Percentiles rank a stretch among this genome's conserved stretches.
Conservation (phyloP, 2,797 vertebrate genomes). For the Rhynchonycteris naso region DNA sequence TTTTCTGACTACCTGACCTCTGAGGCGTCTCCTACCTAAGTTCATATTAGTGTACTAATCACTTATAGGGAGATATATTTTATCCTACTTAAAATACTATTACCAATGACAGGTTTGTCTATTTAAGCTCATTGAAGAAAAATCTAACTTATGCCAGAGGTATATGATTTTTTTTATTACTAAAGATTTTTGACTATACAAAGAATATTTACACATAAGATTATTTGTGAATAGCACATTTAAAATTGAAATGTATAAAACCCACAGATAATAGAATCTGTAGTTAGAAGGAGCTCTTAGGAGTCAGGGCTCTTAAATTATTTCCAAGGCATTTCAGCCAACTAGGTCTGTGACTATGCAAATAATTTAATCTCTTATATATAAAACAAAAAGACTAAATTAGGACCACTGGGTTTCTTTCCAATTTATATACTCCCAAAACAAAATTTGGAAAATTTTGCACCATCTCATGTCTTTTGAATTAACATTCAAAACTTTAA, state of each 20-base stretch:
- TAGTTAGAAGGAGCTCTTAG: not conserved
- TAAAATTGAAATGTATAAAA: not conserved
- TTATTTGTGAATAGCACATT: not conserved
- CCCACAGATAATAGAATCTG: not conserved
- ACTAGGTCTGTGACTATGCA: not conserved
- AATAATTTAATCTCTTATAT: not conserved
- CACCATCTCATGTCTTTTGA: not conserved
- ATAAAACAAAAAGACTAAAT: not conserved
- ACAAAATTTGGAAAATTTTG: not conserved
- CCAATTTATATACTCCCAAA: not conserved
- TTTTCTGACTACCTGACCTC: not conserved
- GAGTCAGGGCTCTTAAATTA: not conserved
- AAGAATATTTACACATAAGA: not conserved
- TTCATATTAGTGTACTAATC: not conserved
- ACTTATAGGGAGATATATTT: not conserved
- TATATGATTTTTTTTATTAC: not conserved
- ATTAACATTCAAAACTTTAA: not conserved
- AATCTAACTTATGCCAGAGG: not conserved
- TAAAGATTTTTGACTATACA: not conserved
- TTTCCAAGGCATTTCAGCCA: not conserved
- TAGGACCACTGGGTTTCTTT: not conserved
- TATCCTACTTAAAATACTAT: not conserved
- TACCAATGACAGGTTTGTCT: not conserved
- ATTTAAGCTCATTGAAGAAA: slow-evolving; percentile 11
- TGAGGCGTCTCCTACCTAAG: not conserved